A percentile compares a stretch with the other conserved stretches of the same genome.
These are phyloP conservation scores for Lethenteron camtschaticum DNA, from an alignment of 2,113 vertebrate genomes.

Conservation along the genomic window DNA sequence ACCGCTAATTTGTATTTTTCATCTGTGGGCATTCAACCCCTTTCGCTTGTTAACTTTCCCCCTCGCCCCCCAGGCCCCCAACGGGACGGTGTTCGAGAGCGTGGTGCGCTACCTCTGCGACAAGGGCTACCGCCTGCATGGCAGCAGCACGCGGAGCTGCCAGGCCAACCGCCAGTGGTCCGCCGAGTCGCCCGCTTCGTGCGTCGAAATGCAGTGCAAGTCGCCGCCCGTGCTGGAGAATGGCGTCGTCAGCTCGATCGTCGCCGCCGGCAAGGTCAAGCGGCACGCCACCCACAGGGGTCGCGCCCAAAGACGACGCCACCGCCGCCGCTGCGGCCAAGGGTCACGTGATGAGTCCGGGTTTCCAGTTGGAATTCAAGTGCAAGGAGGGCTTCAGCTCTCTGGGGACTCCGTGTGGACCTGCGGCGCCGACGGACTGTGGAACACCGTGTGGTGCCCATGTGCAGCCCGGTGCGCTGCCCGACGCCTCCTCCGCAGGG, in stretches of 20 bases:
- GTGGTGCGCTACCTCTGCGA: constrained; percentile 48
- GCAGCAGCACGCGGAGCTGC: constrained; percentile 42
- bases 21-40: too few species aligned
- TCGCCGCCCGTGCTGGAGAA: constrained; percentile 43
- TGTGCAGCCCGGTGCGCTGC: constrained; percentile 57
- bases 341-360: constrained; percentile 50
- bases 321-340: constrained; percentile 12
- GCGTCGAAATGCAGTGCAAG: constrained; percentile 52
- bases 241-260: constrained; percentile 22
- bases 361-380: constrained; percentile 50
- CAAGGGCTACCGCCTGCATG: constrained; percentile 40
- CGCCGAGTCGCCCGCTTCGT: constrained; percentile 37
- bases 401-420: constrained; percentile 50
- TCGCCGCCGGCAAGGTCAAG: too few species aligned
- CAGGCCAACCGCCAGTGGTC: constrained; percentile 81
- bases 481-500: constrained; percentile 48
- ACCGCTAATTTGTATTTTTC: too few species aligned
- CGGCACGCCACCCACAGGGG: too few species aligned
- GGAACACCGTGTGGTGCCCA: constrained; percentile 44
- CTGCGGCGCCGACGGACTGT: constrained; percentile 59
- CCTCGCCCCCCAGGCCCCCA: constrained; percentile 25
- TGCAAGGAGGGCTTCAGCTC: constrained; percentile 80
- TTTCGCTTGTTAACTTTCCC: background rate
- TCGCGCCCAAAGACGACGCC: too few species aligned
- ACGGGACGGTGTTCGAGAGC: constrained; percentile 41